These are phyloP conservation scores for Dynastes maya DNA, from an alignment of 2,888 invertebrate species.

Conservation along the genomic window DNA sequence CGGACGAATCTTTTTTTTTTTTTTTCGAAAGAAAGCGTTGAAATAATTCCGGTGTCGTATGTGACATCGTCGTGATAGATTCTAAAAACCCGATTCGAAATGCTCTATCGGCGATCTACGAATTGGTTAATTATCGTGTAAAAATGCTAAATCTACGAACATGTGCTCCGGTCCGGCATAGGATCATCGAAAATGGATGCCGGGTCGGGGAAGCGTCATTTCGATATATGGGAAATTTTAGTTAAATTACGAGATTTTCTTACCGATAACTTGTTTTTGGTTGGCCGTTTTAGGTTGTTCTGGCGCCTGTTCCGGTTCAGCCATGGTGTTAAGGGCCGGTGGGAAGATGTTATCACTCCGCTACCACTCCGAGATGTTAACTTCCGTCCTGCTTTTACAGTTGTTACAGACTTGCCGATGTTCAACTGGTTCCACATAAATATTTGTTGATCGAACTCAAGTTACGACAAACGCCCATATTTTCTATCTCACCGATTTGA, in stretches of 20 bases:
- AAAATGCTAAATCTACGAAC: constrained; percentile 33
- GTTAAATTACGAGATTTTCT: constrained; percentile 63
- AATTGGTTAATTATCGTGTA: neutral
- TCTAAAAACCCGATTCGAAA: too few relatives aligned
- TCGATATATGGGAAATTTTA: neutral
- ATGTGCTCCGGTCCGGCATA: constrained; percentile 51
- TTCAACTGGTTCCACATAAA: constrained; percentile 62
- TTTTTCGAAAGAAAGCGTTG: constrained; percentile 1
- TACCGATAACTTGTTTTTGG: constrained; percentile 92
- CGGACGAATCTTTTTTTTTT: neutral
- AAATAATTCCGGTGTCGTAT: neutral
- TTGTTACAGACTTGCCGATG: constrained; percentile 67
- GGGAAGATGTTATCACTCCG: constrained; percentile 85
- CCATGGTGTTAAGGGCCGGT: constrained; percentile 90
- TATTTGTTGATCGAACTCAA: constrained; percentile 43
- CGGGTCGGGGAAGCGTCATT: constrained; percentile 54
- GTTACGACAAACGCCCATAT: constrained; percentile 27
- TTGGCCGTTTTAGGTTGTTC: constrained; percentile 74
- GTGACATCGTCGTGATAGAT: too few relatives aligned
- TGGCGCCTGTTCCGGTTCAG: constrained; percentile 88
- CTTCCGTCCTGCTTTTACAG: constrained; percentile 76
- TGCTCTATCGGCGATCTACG: neutral
- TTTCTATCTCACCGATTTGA: neutral
- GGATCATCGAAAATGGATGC: constrained; percentile 66
- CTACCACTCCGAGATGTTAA: constrained; percentile 84